Conservation (phyloP, 2,797 vertebrate genomes). For the Hafferia zeledoni region DNA sequence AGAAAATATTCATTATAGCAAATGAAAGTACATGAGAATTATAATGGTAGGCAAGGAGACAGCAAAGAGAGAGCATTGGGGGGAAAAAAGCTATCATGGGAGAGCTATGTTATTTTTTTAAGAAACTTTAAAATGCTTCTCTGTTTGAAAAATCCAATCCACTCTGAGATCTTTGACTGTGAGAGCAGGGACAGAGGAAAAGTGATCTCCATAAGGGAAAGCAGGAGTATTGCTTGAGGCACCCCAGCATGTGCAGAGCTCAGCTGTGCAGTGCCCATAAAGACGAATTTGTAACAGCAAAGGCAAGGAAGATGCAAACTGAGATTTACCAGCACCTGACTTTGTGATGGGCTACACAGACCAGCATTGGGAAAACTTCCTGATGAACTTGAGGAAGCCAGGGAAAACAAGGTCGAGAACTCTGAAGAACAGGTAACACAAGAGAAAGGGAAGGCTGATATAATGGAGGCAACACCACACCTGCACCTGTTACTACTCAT, state of each 20-base stretch:
- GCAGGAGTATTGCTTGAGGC: background rate
- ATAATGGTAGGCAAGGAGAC: background rate
- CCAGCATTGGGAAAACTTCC: background rate
- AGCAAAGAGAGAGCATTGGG: background rate
- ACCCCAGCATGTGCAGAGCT: accelerated
- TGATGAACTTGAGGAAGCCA: background rate
- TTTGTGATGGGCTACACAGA: background rate
- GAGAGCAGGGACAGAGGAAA: background rate
- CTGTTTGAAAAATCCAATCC: background rate
- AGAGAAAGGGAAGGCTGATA: background rate
- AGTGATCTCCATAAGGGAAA: background rate
- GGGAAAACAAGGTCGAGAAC: background rate
- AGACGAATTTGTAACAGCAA: accelerated
- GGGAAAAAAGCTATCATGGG: background rate
- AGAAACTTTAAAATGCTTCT: background rate
- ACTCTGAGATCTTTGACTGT: background rate
- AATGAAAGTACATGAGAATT: constrained; percentile 12
- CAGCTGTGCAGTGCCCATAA: accelerated
- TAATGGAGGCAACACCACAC: background rate
- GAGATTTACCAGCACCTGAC: background rate
- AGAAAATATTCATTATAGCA: constrained; percentile 10
- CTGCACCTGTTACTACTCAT: background rate
- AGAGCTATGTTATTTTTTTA: background rate
- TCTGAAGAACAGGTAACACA: background rate
- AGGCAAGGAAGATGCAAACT: background rate